Conservation (phyloP, 2,113 vertebrate species). For the Tychaedon coryphoeus region DNA sequence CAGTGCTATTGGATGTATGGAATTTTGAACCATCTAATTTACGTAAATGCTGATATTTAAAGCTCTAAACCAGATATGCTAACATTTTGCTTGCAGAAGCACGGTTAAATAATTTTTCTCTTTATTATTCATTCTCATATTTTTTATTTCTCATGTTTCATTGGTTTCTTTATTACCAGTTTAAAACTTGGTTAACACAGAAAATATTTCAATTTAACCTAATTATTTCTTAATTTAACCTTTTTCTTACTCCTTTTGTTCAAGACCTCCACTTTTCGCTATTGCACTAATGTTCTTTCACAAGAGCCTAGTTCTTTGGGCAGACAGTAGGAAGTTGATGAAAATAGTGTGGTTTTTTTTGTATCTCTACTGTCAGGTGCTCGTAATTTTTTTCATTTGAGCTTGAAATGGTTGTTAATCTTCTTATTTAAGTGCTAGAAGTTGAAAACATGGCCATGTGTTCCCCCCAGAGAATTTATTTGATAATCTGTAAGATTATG, state of each 20-base stretch:
- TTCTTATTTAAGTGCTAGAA: not conserved
- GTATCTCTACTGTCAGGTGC: accelerated
- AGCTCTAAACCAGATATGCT: not conserved
- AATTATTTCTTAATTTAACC: not conserved
- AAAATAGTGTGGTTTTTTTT: not conserved
- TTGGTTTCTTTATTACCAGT: not conserved
- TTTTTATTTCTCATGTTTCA: not conserved
- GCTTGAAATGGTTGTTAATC: not conserved
- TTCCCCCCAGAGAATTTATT: not conserved
- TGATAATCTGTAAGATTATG: not conserved
- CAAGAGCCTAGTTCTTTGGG: not conserved
- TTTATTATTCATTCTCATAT: not conserved
- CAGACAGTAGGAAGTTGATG: not conserved
- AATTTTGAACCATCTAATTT: not conserved
- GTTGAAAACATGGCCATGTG: not conserved
- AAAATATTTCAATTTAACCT: not conserved
- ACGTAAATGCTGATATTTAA: not conserved
- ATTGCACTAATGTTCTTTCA: not conserved
- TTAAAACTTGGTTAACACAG: not conserved
- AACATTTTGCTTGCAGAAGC: not conserved
- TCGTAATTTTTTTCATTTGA: not conserved
- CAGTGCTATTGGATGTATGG: not conserved
- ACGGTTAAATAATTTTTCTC: not conserved
- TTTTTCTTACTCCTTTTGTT: not conserved
- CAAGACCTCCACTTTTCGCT: not conserved